Evolutionary conservation across 2,113 vertebrate species (phyloP).

Genomic region (Orycteropus afer): DNA sequence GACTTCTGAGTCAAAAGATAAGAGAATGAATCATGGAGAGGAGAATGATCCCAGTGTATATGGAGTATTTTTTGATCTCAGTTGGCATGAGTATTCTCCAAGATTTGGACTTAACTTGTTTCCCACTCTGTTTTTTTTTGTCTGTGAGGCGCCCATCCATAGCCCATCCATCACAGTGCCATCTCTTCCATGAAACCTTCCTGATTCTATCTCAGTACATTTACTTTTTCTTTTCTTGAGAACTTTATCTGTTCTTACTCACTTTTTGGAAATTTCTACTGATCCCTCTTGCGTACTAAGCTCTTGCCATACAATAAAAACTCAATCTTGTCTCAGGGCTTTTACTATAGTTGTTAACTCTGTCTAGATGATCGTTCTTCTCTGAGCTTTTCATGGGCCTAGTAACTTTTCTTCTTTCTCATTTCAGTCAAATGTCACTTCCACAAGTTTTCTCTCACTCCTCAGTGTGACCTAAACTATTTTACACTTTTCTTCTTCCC

Average conservation of each 20-base stretch:
- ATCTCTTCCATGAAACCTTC: not conserved
- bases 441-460: not conserved
- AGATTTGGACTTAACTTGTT: not conserved
- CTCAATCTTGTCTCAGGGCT: not conserved
- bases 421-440: not conserved
- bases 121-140: not conserved
- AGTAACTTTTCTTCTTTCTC: not conserved
- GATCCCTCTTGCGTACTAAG: not conserved
- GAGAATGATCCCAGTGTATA: not conserved
- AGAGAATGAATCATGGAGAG: not conserved
- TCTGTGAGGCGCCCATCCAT: too few species aligned
- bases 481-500: not conserved
- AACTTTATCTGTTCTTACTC: not conserved
- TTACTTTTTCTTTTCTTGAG: not conserved
- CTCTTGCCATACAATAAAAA: not conserved
- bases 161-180: accelerated
- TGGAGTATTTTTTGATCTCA: not conserved
- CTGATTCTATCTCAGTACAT: not conserved
- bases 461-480: not conserved
- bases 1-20: not conserved
- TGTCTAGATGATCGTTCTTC: not conserved
- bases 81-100: not conserved
- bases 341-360: not conserved
- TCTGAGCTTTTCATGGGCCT: not conserved
- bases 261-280: not conserved